Evolutionary conservation across 2,113 vertebrate genomes (phyloP).

Genomic region (Notothenia coriiceps): DNA sequence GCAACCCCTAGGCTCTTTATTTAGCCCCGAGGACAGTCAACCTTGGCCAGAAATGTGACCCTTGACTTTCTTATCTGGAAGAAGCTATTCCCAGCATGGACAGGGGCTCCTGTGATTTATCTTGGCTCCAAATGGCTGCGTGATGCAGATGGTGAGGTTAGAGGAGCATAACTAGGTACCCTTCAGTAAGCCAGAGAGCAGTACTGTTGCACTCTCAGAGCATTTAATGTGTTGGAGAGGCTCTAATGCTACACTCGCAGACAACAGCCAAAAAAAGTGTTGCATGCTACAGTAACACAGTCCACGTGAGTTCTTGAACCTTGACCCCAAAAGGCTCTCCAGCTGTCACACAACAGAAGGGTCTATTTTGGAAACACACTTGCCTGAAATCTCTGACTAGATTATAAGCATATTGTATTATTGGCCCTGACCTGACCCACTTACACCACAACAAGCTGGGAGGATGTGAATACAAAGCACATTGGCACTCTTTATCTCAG

Average conservation of each 20-base stretch:
- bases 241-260: background rate
- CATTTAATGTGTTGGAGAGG: slow-evolving; percentile 14
- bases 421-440: slow-evolving; percentile 54
- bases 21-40: slow-evolving; percentile 80
- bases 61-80: slow-evolving; percentile 82
- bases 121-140: slow-evolving; percentile 70
- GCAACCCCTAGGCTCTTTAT: slow-evolving; percentile 80
- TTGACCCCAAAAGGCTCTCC: slow-evolving; percentile 48
- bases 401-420: slow-evolving; percentile 51
- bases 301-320: slow-evolving; percentile 61
- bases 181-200: slow-evolving; percentile 56
- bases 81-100: slow-evolving; percentile 79
- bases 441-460: slow-evolving; percentile 31
- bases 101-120: slow-evolving; percentile 76
- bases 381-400: slow-evolving; percentile 33
- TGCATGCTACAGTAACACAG: slow-evolving; percentile 18
- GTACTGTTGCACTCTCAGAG: slow-evolving; percentile 15
- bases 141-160: slow-evolving; percentile 77
- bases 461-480: slow-evolving; percentile 35
- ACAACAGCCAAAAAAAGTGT: slow-evolving; percentile 31
- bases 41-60: slow-evolving; percentile 84
- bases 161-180: slow-evolving; percentile 62
- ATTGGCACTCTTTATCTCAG: background rate
- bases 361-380: slow-evolving; percentile 67
- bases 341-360: slow-evolving; percentile 52